Evolutionary conservation across 2,797 vertebrate genomes (phyloP), one percentile per base, ranked within the genome.

Genomic region (Urocyon cinereoargenteus): DNA sequence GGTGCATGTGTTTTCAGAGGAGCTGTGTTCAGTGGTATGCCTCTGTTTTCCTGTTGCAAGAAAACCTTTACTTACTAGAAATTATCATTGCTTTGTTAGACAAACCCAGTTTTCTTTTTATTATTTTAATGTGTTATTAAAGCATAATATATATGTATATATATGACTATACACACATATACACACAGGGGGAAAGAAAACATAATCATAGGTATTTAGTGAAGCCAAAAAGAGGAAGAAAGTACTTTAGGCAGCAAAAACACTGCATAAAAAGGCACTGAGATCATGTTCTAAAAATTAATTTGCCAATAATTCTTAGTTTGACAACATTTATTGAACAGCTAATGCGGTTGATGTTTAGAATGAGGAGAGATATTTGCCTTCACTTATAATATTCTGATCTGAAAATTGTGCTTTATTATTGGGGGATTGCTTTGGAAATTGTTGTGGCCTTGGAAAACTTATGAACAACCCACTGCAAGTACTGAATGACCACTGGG

Each of bases 11-110:
- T 79, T 86, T 92, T 78, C 19, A 89, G 49, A 85, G 62, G 70
- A 59, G 31, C 81, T 0, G 19, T 66, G 19, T 75, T 91, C 51
- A 40, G 45, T 64, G 31, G 22, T 91, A 9, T 51, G 16, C 59
- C 0, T 19, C 72, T 24, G 4, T 83, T 66, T 97, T 89, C 40
- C 92, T 5, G 0, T 79, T 68, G n/a, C 96, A 92, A 91, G 75
- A 97, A 61, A 64, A 96, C 36, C 18, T 62, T 21, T 15, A 70
- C 72, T 97, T 96, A 59, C 26, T 85, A 24, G 24, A 51, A 16
- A 64, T 57, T 64, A 22, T 81, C 24, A 51, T 51, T 92, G 78
- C n/a, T 88, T 59, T 68, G 40, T 91, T 79, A 73, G 64, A 61
- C 85, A 87, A 77, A 28, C 13, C 9, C 12, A 16, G 9, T 77